phyloP scores from a whole-genome alignment of 1,140 invertebrate genomes.

The Zaprionus ornatus region DNA sequence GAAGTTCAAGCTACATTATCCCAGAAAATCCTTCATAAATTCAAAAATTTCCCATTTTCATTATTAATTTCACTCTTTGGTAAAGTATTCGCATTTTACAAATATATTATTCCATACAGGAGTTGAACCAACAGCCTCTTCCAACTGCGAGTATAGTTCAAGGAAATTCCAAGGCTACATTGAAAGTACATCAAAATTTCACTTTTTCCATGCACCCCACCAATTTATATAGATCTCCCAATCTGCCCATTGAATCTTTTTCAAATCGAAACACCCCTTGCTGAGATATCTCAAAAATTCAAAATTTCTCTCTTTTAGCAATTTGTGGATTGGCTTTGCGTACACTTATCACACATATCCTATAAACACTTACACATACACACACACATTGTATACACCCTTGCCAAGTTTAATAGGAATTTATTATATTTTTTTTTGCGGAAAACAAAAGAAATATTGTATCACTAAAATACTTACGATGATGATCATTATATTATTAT shows the following conservation, averaged over 20 bases:
- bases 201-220: background rate
- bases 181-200: background rate
- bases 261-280: background rate
- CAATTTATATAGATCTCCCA: background rate
- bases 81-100: no score
- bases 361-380: constrained; percentile 28
- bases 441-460: constrained; percentile 20
- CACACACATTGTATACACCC: constrained; percentile 23
- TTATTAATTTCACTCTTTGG: no score
- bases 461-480: constrained; percentile 25
- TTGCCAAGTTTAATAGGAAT: constrained; percentile 40
- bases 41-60: no score
- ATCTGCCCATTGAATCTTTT: background rate
- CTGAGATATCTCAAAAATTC: background rate
- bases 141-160: background rate
- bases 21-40: no score
- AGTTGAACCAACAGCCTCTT: no score
- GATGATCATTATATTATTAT: background rate
- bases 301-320: background rate
- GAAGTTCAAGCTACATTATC: no score
- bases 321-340: constrained; percentile 4
- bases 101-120: no score
- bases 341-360: constrained; percentile 45
- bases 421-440: constrained; percentile 36
- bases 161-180: background rate